phyloP scores from a whole-genome alignment of 2,888 invertebrate genomes.

The Oconnorella tubifera region DNA sequence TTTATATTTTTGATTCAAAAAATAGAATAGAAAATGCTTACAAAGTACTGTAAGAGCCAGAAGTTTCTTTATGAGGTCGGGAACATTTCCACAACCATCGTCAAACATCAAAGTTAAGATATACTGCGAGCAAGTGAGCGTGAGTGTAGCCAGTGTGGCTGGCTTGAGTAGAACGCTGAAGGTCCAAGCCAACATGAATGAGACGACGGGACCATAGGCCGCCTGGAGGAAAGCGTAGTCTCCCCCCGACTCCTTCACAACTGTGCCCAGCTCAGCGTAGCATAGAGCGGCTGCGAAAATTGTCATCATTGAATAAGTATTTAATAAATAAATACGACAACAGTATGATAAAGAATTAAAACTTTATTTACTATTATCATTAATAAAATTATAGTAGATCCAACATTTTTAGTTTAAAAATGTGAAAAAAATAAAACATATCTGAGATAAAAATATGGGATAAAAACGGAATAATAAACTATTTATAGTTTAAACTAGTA shows the following conservation, averaged over 20 bases:
- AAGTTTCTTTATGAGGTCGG: conserved; percentile 24
- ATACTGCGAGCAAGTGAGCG: conserved; percentile 57
- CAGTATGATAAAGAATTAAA: too few species aligned
- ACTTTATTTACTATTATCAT: too few species aligned
- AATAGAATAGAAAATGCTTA: too few species aligned
- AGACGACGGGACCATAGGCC: conserved; percentile 57
- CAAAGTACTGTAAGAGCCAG: conserved; percentile 58
- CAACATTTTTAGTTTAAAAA: too few species aligned
- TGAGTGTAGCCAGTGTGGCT: conserved; percentile 55
- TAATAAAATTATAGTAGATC: too few species aligned
- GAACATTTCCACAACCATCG: conserved; percentile 34
- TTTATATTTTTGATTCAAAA: too few species aligned
- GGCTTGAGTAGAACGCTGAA: conserved; percentile 49
- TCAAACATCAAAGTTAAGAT: conserved; percentile 44
- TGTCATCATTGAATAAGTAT: too few species aligned
- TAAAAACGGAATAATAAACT: too few species aligned
- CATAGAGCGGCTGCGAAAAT: conserved; percentile 22
- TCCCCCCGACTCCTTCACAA: conserved; percentile 73
- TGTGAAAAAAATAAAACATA: too few species aligned
- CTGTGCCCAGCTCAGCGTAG: conserved; percentile 70
- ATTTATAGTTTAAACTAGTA: too few species aligned
- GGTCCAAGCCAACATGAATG: conserved; percentile 69
- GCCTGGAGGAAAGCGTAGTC: conserved; percentile 76
- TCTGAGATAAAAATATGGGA: too few species aligned
- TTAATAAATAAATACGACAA: too few species aligned